phyloP scores from a whole-genome alignment of 2,113 vertebrate species.

The Danio rerio region DNA sequence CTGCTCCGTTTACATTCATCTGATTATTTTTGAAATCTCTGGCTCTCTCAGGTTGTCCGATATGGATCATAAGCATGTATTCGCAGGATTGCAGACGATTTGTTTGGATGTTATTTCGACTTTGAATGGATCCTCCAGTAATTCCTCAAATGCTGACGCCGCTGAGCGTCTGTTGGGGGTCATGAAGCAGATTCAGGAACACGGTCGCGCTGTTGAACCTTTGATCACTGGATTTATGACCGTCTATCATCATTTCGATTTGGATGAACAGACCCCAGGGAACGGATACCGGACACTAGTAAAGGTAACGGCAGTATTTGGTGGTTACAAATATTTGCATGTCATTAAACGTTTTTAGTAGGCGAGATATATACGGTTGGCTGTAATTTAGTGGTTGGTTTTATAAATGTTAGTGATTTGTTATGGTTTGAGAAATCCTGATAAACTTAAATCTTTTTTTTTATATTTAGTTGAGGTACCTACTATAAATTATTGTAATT shows the following conservation, averaged over 20 bases:
- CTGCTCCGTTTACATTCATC: background rate
- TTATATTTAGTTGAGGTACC: too few species aligned
- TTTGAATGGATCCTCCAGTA: conserved; percentile 59
- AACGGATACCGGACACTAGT: conserved; percentile 82
- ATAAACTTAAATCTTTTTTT: too few species aligned
- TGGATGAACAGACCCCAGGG: conserved; percentile 75
- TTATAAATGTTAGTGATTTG: too few species aligned
- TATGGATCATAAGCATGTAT: conserved; percentile 75
- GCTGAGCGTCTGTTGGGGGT: conserved; percentile 63
- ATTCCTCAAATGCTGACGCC: conserved; percentile 56
- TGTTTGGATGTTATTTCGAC: conserved; percentile 73
- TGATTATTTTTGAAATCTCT: background rate
- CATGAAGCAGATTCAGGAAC: conserved; percentile 70
- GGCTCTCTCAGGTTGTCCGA: conserved; percentile 22
- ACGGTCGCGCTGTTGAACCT: conserved; percentile 70
- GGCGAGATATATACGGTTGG: too few species aligned
- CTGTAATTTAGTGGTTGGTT: too few species aligned
- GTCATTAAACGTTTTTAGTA: too few species aligned
- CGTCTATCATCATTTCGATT: conserved; percentile 77
- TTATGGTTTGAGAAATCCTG: too few species aligned
- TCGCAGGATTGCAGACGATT: conserved; percentile 70
- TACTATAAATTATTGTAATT: too few species aligned
- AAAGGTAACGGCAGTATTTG: conserved; percentile 58
- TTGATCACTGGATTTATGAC: conserved; percentile 67
- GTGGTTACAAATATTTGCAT: too few species aligned